phyloP scores from a whole-genome alignment of 2,888 invertebrate species.

The Catocala nupta region DNA sequence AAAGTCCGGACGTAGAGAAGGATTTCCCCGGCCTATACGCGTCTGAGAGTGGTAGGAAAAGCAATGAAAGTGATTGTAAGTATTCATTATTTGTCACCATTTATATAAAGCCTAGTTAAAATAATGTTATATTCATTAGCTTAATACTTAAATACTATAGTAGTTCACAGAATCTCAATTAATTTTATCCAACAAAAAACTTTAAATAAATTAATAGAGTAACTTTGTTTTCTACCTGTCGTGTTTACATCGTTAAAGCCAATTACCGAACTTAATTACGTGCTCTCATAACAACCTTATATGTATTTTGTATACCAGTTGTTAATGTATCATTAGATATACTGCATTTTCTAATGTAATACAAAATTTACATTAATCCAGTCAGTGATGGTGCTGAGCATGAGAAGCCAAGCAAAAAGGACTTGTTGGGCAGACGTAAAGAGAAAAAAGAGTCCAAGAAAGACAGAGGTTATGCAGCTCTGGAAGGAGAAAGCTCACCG shows the following conservation, averaged over 20 bases:
- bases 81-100: slow-evolving; percentile 38
- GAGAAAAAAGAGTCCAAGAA: slow-evolving; percentile 94
- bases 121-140: no score
- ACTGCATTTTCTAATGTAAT: slow-evolving; percentile 1
- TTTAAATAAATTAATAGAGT: no score
- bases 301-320: not conserved
- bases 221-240: no score
- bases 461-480: slow-evolving; percentile 96
- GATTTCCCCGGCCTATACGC: slow-evolving; percentile 96
- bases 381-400: slow-evolving; percentile 95
- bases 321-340: not conserved
- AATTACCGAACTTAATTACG: no score
- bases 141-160: no score
- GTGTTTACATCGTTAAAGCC: no score
- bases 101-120: no score
- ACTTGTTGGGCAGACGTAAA: slow-evolving; percentile 92
- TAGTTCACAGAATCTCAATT: no score
- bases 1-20: slow-evolving; percentile 96
- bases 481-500: slow-evolving; percentile 97
- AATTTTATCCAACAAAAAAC: no score
- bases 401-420: slow-evolving; percentile 93
- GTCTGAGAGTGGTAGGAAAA: slow-evolving; percentile 92
- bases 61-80: slow-evolving; percentile 95
- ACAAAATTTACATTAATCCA: slow-evolving; percentile 60
- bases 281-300: not conserved